Percentiles rank a stretch among this genome's conserved stretches.
Evolutionary conservation across 1,140 invertebrate species (phyloP).

Genomic region (Drosophila nebulosa): DNA sequence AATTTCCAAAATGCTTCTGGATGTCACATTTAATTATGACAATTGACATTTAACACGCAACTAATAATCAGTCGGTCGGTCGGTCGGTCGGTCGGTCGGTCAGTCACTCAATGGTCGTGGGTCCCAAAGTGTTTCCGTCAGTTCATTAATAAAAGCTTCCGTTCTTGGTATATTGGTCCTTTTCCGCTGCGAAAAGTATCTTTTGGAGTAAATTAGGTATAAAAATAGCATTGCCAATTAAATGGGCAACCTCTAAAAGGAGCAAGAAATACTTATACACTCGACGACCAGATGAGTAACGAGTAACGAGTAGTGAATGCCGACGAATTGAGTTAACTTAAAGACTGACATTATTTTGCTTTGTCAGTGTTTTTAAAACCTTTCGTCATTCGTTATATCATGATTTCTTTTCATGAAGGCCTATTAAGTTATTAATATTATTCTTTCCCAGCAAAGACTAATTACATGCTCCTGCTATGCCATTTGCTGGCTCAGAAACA

Average conservation of each 20-base stretch:
- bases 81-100: not conserved
- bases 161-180: not conserved
- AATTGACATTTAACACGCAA: constrained; percentile 68
- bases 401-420: too few relatives aligned
- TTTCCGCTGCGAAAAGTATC: not conserved
- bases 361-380: too few relatives aligned
- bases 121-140: not conserved
- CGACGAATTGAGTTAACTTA: not conserved
- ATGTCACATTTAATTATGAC: constrained; percentile 67
- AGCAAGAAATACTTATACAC: too few relatives aligned
- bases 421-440: too few relatives aligned
- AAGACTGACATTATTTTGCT: too few relatives aligned
- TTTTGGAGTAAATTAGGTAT: not conserved
- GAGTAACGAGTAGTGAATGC: not conserved
- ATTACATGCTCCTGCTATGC: too few relatives aligned
- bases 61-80: constrained; percentile 37
- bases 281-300: too few relatives aligned
- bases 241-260: too few relatives aligned
- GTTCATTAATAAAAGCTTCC: not conserved
- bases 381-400: too few relatives aligned
- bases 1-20: constrained; percentile 50
- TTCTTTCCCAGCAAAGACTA: too few relatives aligned
- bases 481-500: too few relatives aligned
- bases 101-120: not conserved
- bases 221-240: not conserved